Base-by-base conservation (phyloP, 2,888 invertebrate species). In the Mechanitis mazaeus region DNA sequence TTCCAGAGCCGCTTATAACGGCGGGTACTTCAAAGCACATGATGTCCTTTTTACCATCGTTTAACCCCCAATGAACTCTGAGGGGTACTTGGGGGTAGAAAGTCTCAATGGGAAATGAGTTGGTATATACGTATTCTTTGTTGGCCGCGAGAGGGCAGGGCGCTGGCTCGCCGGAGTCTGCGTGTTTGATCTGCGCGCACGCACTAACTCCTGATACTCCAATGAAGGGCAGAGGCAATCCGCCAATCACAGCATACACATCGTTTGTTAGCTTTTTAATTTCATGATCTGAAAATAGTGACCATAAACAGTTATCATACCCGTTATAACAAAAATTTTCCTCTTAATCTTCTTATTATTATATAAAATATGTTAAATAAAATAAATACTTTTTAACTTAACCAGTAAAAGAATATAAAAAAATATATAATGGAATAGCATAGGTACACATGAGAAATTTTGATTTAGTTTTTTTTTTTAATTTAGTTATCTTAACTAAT, bases 181-280 rank as follows among this genome's bases (percentile, higher is more conserved):
- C 80, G 28, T 68, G 69, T 28, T 64, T 67, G 61, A 91, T 84
- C 60, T 91, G 84, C 3, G 84, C 78, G 71, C 95, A 95, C 7
- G 94, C 95, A 67, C 90, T 88, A 45, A 90, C 91, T 9, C 93
- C 93, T 70, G 94, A 93, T 54, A 94, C 93, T 7, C 95, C 95
- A 33, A 94, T 77, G 75, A 95, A 95, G 0, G 95, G 95, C 58
- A 95, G 78, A 0, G 92, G 91, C 0, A 95, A 68, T 0, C 92
- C 92, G 2, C 89, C 77, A 31, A 95, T 65, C 0, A 45, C 33
- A 0, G 79, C 83, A 35, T 81, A 82, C 3, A 95, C 94, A 2
- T 87, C 80, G 58, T 93, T 94, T 42, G 65, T 88, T 42, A 95
- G 68, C 1, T 74, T 79, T 2, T 78, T 71, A 11, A 93, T 80